Percentiles rank a stretch among this genome's conserved stretches.
These are phyloP conservation scores for Dasypolia templi DNA, from an alignment of 2,888 invertebrate genomes.

Conservation along the genomic window DNA sequence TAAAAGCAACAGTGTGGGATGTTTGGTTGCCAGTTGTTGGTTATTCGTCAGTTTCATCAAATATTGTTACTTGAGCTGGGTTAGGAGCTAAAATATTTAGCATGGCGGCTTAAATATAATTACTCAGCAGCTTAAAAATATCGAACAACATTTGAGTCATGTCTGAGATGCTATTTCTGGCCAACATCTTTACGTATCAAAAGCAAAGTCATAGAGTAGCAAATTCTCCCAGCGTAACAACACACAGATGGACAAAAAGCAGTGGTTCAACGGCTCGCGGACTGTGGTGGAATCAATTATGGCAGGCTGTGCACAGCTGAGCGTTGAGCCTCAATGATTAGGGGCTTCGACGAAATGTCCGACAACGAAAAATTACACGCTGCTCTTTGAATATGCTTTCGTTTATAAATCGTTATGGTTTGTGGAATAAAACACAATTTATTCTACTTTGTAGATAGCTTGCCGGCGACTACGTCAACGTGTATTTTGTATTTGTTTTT, in stretches of 20 bases:
- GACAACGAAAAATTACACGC: conserved; percentile 35
- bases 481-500: too few species aligned
- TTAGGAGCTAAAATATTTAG: too few species aligned
- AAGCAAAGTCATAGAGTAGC: neutral
- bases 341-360: conserved; percentile 51
- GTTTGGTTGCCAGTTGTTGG: too few species aligned
- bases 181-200: neutral
- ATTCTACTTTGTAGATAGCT: neutral
- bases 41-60: too few species aligned
- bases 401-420: conserved; percentile 12
- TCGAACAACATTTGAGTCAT: too few species aligned
- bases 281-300: conserved; percentile 63
- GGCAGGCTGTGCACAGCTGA: conserved; percentile 62
- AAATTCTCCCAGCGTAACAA: conserved; percentile 1
- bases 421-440: neutral
- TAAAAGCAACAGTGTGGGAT: too few species aligned
- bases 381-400: conserved; percentile 48
- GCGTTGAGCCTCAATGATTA: conserved; percentile 54
- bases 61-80: too few species aligned
- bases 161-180: too few species aligned
- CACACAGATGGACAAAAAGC: conserved; percentile 52
- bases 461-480: too few species aligned
- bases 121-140: too few species aligned
- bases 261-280: conserved; percentile 16
- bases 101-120: too few species aligned